phyloP scores from a whole-genome alignment of 1,140 invertebrate genomes.

The Pogonognathellus flavescens region DNA sequence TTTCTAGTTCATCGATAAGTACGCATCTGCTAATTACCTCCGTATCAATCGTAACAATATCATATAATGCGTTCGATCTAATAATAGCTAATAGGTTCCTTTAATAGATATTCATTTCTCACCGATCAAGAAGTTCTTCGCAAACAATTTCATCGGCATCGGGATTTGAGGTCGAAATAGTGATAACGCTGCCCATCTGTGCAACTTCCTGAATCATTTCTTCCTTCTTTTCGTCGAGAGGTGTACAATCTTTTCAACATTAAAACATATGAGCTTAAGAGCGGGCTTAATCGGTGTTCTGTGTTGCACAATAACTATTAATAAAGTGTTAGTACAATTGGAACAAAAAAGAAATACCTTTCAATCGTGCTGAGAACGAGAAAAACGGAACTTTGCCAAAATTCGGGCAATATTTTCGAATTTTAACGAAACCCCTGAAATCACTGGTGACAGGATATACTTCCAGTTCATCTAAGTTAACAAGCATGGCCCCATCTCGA shows the following conservation, averaged over 20 bases:
- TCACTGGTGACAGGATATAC: background rate
- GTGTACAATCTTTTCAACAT: background rate
- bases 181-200: background rate
- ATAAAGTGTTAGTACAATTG: background rate
- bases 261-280: background rate
- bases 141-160: background rate
- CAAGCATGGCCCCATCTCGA: background rate
- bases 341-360: background rate
- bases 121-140: background rate
- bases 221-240: background rate
- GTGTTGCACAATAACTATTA: too few species aligned
- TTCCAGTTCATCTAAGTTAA: background rate
- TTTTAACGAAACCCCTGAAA: background rate
- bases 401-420: background rate
- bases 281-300: background rate
- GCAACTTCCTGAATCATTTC: background rate
- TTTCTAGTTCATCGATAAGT: too few species aligned
- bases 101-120: too few species aligned
- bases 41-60: too few species aligned
- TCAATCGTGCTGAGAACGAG: background rate
- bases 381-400: background rate
- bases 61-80: too few species aligned
- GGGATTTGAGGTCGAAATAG: background rate
- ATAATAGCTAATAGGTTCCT: too few species aligned
- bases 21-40: too few species aligned